These are phyloP conservation scores for Athalia circularis DNA, from an alignment of 2,888 invertebrate species.

Conservation along the genomic window DNA sequence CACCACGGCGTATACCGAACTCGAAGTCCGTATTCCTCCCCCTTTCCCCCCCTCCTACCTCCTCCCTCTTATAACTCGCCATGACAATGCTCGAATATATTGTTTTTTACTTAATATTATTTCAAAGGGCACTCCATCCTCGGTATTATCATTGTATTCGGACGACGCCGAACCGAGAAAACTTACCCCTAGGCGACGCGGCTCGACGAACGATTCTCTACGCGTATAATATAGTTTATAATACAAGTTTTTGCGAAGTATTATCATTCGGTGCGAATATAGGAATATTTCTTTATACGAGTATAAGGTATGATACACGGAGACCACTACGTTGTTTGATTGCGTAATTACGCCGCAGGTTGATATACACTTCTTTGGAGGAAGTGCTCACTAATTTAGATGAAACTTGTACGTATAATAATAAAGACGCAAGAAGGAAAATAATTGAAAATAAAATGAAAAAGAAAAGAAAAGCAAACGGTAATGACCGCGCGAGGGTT, in stretches of 20 bases:
- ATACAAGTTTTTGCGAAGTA: background rate
- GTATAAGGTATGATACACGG: background rate
- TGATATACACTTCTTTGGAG: background rate
- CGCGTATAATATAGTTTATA: background rate
- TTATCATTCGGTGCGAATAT: too few relatives aligned
- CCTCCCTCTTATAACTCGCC: background rate
- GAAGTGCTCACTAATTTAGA: slow-evolving; percentile 30
- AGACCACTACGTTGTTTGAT: slow-evolving; percentile 5
- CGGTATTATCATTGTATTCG: background rate
- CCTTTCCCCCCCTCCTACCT: background rate
- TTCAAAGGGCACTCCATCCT: slow-evolving; percentile 43
- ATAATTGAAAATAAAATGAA: too few relatives aligned
- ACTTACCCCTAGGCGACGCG: too few relatives aligned
- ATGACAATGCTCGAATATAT: slow-evolving; percentile 40
- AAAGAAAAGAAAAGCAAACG: too few relatives aligned
- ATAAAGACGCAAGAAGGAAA: background rate
- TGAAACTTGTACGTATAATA: slow-evolving; percentile 11
- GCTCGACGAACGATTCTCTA: background rate
- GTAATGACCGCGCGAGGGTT: background rate
- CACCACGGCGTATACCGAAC: slow-evolving; percentile 35
- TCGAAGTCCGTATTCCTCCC: slow-evolving; percentile 28
- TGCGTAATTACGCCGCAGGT: background rate
- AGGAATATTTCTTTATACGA: too few relatives aligned
- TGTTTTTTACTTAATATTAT: slow-evolving; percentile 45
- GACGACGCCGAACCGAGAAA: background rate